Conservation (phyloP, 2,113 vertebrate genomes). For the Eulacestoma nigropectus region DNA sequence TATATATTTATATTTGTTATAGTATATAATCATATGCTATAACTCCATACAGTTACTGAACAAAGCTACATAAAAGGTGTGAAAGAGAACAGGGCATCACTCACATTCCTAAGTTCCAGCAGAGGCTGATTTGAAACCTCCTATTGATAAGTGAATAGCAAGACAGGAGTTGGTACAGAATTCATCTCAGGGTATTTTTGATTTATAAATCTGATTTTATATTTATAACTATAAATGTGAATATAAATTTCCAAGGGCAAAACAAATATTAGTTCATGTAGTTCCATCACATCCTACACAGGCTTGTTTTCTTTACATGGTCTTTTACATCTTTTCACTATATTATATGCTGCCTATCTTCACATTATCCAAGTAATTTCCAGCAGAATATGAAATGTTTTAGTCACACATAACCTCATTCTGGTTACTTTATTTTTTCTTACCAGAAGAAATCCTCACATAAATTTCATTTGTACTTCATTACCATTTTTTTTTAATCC, state of each 20-base stretch:
- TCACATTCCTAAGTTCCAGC: not conserved
- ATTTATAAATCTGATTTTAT: constrained; percentile 5
- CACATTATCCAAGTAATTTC: not conserved
- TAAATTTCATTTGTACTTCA: not conserved
- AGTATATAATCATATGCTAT: not conserved
- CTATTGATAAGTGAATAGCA: not conserved
- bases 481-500: not conserved
- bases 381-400: not conserved
- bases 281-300: not conserved
- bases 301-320: not conserved
- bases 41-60: not conserved
- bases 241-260: not conserved
- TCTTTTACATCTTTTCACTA: not conserved
- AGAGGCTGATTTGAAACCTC: not conserved
- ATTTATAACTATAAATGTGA: not conserved
- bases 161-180: not conserved
- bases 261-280: not conserved
- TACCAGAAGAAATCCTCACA: not conserved
- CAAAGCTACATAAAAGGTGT: not conserved
- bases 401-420: not conserved
- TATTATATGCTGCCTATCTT: not conserved
- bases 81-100: not conserved
- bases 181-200: not conserved
- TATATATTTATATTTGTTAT: not conserved
- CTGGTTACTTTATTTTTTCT: not conserved